phyloP scores from a whole-genome alignment of 2,888 invertebrate species.

The Agriopis aurantiaria region DNA sequence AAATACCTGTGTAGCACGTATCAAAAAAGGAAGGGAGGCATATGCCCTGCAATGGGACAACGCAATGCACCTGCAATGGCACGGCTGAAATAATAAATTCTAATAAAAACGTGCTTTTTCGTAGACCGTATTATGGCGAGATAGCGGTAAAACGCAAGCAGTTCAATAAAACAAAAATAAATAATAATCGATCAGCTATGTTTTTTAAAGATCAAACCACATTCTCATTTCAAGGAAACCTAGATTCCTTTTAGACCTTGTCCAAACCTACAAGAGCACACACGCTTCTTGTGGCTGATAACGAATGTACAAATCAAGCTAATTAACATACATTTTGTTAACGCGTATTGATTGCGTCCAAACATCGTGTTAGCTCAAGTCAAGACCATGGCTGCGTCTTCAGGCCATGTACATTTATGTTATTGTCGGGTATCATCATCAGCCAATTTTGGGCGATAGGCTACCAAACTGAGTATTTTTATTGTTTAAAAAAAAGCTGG shows the following conservation, averaged over 20 bases:
- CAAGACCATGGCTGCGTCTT: not conserved
- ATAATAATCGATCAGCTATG: not conserved
- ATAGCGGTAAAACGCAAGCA: too few relatives aligned
- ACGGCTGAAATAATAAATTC: too few relatives aligned
- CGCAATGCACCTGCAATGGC: too few relatives aligned
- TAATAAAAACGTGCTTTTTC: too few relatives aligned
- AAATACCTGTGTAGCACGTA: too few relatives aligned
- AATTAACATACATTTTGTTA: slow-evolving; percentile 2
- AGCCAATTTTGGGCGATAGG: too few relatives aligned
- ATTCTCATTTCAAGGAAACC: not conserved
- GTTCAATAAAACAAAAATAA: not conserved
- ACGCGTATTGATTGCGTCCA: not conserved
- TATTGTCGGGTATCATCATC: too few relatives aligned
- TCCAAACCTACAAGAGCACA: not conserved
- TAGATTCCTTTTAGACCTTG: not conserved
- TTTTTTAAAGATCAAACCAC: not conserved
- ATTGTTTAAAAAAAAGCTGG: too few relatives aligned
- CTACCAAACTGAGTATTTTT: too few relatives aligned
- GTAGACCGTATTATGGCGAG: too few relatives aligned
- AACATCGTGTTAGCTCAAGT: not conserved
- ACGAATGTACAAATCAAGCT: not conserved
- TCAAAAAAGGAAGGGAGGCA: too few relatives aligned
- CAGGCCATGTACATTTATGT: not conserved
- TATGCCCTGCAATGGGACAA: too few relatives aligned
- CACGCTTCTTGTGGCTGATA: not conserved